phyloP scores from a whole-genome alignment of 1,140 invertebrate species.

The Himalopsyche phryganea region DNA sequence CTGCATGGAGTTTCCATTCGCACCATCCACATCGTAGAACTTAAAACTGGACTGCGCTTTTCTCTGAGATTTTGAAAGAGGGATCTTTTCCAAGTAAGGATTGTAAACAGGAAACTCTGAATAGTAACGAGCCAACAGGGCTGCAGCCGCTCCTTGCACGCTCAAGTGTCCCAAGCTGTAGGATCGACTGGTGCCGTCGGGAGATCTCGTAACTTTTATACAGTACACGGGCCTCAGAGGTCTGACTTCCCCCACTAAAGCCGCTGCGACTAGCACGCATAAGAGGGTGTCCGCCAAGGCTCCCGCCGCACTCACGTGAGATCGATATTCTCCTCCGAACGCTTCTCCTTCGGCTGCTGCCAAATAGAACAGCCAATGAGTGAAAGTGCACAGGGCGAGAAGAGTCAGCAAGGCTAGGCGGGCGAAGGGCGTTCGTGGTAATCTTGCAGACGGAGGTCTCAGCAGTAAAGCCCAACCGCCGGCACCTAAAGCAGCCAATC shows the following conservation, averaged over 20 bases:
- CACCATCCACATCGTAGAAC: constrained; percentile 93
- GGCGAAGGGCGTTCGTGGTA: constrained; percentile 91
- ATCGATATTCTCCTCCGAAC: constrained; percentile 70
- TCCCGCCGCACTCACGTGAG: constrained; percentile 80
- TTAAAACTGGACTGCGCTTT: constrained; percentile 82
- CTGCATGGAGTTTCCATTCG: constrained; percentile 66
- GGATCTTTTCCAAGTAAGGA: constrained; percentile 88
- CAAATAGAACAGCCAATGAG: constrained; percentile 97
- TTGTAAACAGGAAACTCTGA: constrained; percentile 96
- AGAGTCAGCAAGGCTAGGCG: constrained; percentile 83
- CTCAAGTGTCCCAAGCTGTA: constrained; percentile 89
- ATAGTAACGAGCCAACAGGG: constrained; percentile 93
- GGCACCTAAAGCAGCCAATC: constrained; percentile 84
- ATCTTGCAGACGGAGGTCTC: constrained; percentile 72
- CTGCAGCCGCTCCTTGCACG: constrained; percentile 92
- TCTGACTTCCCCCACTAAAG: constrained; percentile 87
- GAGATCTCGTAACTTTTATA: constrained; percentile 88
- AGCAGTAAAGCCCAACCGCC: constrained; percentile 90
- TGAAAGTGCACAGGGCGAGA: constrained; percentile 88
- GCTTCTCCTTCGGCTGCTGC: constrained; percentile 75
- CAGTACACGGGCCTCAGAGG: constrained; percentile 88
- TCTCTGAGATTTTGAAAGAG: constrained; percentile 76
- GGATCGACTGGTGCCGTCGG: constrained; percentile 83
- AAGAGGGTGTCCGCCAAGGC: constrained; percentile 82
- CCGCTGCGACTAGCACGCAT: constrained; percentile 92